Evolutionary conservation across 1,140 invertebrate species (phyloP).

Genomic region (Argopecten irradians): DNA sequence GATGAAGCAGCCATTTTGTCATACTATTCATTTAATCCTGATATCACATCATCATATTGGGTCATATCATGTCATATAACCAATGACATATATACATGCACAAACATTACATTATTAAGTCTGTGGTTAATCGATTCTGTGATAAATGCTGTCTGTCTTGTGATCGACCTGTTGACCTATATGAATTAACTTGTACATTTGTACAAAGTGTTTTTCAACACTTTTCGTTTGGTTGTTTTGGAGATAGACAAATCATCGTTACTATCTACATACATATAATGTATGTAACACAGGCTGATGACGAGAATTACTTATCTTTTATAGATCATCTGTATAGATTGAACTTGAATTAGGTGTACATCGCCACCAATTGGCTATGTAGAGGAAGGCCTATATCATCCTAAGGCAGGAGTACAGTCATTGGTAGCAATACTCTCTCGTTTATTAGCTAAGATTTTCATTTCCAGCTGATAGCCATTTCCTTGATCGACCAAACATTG

Average conservation of each 20-base stretch:
- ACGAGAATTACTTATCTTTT: neutral
- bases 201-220: neutral
- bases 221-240: neutral
- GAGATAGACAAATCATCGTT: neutral
- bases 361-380: neutral
- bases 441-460: slow-evolving; percentile 9
- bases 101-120: too few relatives aligned
- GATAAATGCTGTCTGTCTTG: too few relatives aligned
- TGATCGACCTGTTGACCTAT: too few relatives aligned
- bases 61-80: too few relatives aligned
- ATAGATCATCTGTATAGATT: neutral
- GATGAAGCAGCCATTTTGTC: too few relatives aligned
- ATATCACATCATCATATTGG: too few relatives aligned
- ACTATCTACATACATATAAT: too few relatives aligned
- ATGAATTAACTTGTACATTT: neutral
- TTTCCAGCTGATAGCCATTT: slow-evolving; percentile 16
- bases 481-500: slow-evolving; percentile 10
- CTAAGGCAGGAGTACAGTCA: neutral
- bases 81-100: too few relatives aligned
- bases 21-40: too few relatives aligned
- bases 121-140: too few relatives aligned
- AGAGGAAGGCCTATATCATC: neutral
- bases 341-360: neutral
- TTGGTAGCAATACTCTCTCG: neutral
- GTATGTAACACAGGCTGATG: neutral